Percentiles rank a stretch among this genome's conserved stretches.
Evolutionary conservation across 92 coral and sea anemone species (phyloP).

Genomic region (Paramuricea clavata): DNA sequence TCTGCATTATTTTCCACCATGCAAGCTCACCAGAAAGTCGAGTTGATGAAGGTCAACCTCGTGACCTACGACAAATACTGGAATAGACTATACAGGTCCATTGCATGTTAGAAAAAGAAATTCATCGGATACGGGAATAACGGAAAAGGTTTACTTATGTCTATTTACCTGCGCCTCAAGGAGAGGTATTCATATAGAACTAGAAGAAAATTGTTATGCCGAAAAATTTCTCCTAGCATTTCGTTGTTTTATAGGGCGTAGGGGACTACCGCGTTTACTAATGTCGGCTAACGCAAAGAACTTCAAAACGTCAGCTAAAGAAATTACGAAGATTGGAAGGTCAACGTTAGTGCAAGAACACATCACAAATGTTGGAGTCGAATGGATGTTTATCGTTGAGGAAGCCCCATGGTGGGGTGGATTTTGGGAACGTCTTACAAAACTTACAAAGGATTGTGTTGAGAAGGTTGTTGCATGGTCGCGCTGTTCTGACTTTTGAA

Average conservation of each 20-base stretch:
- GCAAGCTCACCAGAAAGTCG: constrained; percentile 2
- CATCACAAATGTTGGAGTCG: constrained; percentile 25
- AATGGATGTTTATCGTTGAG: constrained; percentile 44
- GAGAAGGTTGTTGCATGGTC: constrained; percentile 40
- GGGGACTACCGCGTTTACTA: too few relatives aligned
- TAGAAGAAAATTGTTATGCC: constrained; percentile 6
- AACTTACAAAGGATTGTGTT: constrained; percentile 20
- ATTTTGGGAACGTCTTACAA: constrained; percentile 39
- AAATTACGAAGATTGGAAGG: too few relatives aligned
- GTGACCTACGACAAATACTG: constrained; percentile 29
- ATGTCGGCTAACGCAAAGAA: too few relatives aligned
- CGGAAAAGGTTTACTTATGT: constrained; percentile 2
- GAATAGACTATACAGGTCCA: constrained; percentile 2
- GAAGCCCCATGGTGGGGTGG: constrained; percentile 56
- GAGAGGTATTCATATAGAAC: constrained; percentile 1
- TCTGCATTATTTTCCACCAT: neutral
- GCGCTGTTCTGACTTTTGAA: too few relatives aligned
- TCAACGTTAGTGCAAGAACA: too few relatives aligned
- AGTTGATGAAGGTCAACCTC: constrained; percentile 4
- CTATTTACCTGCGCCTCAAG: neutral
- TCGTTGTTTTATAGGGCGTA: too few relatives aligned
- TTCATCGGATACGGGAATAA: neutral
- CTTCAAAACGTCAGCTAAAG: too few relatives aligned
- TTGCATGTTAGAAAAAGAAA: neutral
- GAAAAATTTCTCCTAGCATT: constrained; percentile 19